A percentile compares a stretch with the other conserved stretches of the same genome.
phyloP scores from a whole-genome alignment of 1,140 invertebrate genomes.

The Lepidostoma basale region DNA sequence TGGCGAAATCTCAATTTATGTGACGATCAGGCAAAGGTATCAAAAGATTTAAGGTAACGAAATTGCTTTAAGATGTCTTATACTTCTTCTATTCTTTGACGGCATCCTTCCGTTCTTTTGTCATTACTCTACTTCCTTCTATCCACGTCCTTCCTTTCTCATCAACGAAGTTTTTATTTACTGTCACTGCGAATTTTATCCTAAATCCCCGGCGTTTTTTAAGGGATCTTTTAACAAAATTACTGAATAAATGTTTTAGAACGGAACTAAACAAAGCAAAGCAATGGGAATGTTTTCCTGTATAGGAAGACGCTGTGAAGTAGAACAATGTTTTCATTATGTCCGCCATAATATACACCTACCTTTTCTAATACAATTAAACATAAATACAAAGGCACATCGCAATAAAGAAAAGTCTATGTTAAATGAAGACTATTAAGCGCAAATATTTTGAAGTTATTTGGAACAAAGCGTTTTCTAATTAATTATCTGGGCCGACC shows the following conservation, averaged over 20 bases:
- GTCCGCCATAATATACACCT: no score
- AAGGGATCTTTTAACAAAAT: slow-evolving; percentile 37
- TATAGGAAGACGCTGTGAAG: no score
- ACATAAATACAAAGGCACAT: no score
- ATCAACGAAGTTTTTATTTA: slow-evolving; percentile 43
- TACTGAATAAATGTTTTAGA: slow-evolving; percentile 42
- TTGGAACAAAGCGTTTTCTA: no score
- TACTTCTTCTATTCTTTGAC: slow-evolving; percentile 14
- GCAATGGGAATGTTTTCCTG: no score
- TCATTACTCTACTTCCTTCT: slow-evolving; percentile 43
- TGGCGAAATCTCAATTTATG: slow-evolving; percentile 19
- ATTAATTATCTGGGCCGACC: no score
- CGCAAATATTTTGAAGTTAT: no score
- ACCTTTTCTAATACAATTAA: no score
- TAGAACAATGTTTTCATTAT: no score
- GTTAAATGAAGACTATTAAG: no score
- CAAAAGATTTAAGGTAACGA: slow-evolving; percentile 44
- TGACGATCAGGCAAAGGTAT: slow-evolving; percentile 30
- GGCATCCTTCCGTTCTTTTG: slow-evolving; percentile 38
- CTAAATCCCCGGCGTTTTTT: slow-evolving; percentile 39
- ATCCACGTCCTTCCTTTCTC: slow-evolving; percentile 35
- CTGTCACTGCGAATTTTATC: slow-evolving; percentile 42
- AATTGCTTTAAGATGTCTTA: slow-evolving; percentile 43
- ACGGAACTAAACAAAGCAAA: slow-evolving; percentile 18
- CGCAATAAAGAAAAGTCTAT: no score